A percentile compares a stretch with the other conserved stretches of the same genome.
Evolutionary conservation across 2,888 invertebrate species (phyloP).

Genomic region (Drosophila fungiperda): DNA sequence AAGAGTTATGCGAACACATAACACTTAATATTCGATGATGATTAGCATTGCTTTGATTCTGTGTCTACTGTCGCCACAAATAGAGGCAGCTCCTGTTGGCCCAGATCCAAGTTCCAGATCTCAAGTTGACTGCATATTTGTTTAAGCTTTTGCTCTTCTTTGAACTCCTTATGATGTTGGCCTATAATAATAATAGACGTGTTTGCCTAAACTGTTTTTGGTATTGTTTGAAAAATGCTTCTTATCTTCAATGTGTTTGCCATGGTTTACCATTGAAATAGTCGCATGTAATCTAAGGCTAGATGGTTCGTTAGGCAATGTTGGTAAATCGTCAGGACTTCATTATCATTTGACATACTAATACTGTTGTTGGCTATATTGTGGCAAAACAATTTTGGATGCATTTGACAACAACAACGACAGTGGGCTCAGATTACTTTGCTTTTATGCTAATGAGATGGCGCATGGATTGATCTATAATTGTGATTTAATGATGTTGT

Average conservation of each 20-base stretch:
- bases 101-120: not conserved
- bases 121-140: not conserved
- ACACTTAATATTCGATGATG: not conserved
- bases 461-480: slow-evolving; percentile 6
- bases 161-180: not conserved
- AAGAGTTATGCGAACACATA: not conserved
- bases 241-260: not conserved
- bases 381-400: not conserved
- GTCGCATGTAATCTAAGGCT: not conserved
- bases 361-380: not conserved
- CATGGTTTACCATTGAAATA: not conserved
- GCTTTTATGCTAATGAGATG: slow-evolving; percentile 17
- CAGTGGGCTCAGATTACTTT: slow-evolving; percentile 3
- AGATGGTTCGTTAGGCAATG: slow-evolving; percentile 4
- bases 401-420: not conserved
- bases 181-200: not conserved
- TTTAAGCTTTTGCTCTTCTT: not conserved
- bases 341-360: not conserved
- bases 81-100: not conserved
- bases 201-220: not conserved
- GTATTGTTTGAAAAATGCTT: not conserved
- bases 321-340: not conserved
- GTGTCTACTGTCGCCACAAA: not conserved
- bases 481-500: slow-evolving; percentile 25
- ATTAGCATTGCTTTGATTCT: not conserved